phyloP scores from a whole-genome alignment of 2,888 invertebrate species.

The Xestobium rufovillosum region DNA sequence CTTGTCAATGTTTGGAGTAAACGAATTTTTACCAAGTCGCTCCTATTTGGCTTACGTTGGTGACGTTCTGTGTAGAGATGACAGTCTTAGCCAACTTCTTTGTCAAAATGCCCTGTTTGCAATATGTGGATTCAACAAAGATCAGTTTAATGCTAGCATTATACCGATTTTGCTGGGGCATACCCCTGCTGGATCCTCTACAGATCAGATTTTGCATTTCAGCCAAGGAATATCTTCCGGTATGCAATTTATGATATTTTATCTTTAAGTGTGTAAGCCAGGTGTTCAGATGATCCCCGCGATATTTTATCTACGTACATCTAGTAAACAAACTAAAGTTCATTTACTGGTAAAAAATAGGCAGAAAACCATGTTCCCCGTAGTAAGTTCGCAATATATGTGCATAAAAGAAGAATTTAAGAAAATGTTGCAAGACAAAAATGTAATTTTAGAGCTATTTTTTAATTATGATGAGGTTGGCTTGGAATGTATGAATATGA shows the following conservation, averaged over 20 bases:
- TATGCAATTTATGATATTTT: conserved; percentile 8
- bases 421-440: too few relatives aligned
- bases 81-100: conserved; percentile 43
- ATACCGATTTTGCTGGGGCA: conserved; percentile 42
- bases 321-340: background rate
- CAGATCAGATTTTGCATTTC: conserved; percentile 60
- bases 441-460: too few relatives aligned
- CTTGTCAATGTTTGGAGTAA: conserved; percentile 39
- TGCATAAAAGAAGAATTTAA: too few relatives aligned
- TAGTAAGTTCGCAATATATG: too few relatives aligned
- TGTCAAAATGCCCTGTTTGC: conserved; percentile 36
- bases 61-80: conserved; percentile 16
- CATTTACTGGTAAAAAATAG: too few relatives aligned
- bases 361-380: too few relatives aligned
- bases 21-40: conserved; percentile 59
- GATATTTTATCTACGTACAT: background rate
- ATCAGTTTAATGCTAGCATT: conserved; percentile 37
- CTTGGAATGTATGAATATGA: too few relatives aligned
- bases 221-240: conserved; percentile 51
- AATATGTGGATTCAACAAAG: conserved; percentile 47
- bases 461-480: too few relatives aligned
- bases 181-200: conserved; percentile 37
- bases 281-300: background rate
- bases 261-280: conserved; percentile 1
- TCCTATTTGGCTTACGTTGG: conserved; percentile 39